Conservation (phyloP, 1,140 invertebrate genomes). For the Semibalanus balanoides region DNA sequence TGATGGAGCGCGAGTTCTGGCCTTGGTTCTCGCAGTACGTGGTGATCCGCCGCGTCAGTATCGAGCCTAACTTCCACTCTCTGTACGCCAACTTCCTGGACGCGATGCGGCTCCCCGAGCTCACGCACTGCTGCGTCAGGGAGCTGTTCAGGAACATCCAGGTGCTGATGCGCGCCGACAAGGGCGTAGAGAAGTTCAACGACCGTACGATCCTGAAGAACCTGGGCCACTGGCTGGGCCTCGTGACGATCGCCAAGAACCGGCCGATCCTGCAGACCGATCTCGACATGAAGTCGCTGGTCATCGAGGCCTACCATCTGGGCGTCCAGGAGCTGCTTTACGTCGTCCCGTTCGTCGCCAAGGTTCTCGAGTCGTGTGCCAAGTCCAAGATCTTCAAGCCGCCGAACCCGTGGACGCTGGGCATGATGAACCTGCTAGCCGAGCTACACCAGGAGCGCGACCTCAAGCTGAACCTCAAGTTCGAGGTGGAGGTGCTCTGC, state of each 20-base stretch:
- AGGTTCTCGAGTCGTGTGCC: conserved; percentile 86
- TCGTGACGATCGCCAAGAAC: conserved; percentile 88
- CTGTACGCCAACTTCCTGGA: conserved; percentile 95
- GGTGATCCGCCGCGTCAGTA: conserved; percentile 95
- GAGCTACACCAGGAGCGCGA: conserved; percentile 93
- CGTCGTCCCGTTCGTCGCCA: conserved; percentile 98
- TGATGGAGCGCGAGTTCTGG: conserved; percentile 83
- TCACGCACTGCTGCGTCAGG: conserved; percentile 73
- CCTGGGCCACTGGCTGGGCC: conserved; percentile 98
- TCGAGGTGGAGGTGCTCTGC: conserved; percentile 98
- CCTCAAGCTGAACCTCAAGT: conserved; percentile 88
- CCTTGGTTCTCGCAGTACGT: conserved; percentile 95
- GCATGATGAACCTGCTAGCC: conserved; percentile 88
- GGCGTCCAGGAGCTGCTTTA: conserved; percentile 96
- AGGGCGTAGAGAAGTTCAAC: conserved; percentile 92
- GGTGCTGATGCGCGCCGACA: conserved; percentile 85
- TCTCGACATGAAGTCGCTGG: conserved; percentile 79
- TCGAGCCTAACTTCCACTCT: conserved; percentile 94
- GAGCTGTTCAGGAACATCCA: conserved; percentile 96
- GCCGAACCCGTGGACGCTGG: conserved; percentile 97
- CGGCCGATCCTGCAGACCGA: conserved; percentile 76
- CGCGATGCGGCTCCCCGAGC: conserved; percentile 60
- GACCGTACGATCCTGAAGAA: conserved; percentile 91
- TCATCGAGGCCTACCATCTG: conserved; percentile 97
- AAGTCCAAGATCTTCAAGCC: conserved; percentile 94